Percentiles rank a stretch among this genome's conserved stretches.
phyloP scores from a whole-genome alignment of 2,888 invertebrate species.

The Athripsodes cinereus region DNA sequence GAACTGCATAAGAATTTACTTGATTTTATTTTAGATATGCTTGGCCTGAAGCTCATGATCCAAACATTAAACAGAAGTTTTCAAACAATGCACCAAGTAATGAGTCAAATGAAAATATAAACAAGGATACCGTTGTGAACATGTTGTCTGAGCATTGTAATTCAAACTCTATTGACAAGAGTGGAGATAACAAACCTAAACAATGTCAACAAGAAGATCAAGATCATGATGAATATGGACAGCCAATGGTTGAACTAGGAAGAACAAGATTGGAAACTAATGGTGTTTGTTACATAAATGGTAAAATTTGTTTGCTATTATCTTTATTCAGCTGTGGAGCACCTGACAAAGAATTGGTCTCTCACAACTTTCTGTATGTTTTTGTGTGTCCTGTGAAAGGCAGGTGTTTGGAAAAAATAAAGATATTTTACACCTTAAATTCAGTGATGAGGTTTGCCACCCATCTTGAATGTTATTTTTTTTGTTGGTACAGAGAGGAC shows the following conservation, averaged over 20 bases:
- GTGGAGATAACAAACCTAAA: conserved; percentile 28
- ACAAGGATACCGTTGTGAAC: not conserved
- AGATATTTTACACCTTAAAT: no score
- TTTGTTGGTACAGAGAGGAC: no score
- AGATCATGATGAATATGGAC: conserved; percentile 32
- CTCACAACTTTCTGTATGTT: no score
- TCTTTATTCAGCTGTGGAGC: no score
- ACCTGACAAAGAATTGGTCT: no score
- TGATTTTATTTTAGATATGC: no score
- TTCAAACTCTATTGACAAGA: not conserved
- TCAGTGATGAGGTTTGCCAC: no score
- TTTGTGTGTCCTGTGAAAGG: no score
- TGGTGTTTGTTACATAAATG: conserved; percentile 92
- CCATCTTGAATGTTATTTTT: no score
- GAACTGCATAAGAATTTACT: no score
- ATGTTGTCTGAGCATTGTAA: not conserved
- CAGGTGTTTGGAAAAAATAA: no score
- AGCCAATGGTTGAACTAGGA: conserved; percentile 59
- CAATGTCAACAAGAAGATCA: conserved; percentile 27
- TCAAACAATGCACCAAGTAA: conserved; percentile 3
- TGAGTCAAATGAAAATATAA: conserved; percentile 3
- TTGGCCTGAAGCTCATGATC: conserved; percentile 61
- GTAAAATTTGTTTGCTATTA: conserved; percentile 43
- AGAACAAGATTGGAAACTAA: conserved; percentile 62
- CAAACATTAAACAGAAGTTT: conserved; percentile 39